Evolutionary conservation across 2,888 invertebrate species (phyloP), one percentile per base, ranked within the genome.

Genomic region (Entomobrya multifasciata): DNA sequence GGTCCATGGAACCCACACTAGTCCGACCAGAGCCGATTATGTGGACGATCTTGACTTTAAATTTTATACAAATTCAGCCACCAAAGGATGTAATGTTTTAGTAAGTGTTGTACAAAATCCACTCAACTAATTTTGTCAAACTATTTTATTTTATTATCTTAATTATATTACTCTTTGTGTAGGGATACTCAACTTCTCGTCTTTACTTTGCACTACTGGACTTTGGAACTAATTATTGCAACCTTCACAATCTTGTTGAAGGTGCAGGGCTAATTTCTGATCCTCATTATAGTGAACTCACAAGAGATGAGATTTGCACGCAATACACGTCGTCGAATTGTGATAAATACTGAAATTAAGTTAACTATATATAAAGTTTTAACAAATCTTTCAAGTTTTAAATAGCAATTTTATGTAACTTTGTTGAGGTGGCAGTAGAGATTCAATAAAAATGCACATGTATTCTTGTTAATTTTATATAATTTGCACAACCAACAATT

Each of bases 151-250:
- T n/a, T n/a, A n/a, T n/a, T n/a, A n/a, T n/a, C n/a, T n/a, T n/a
- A n/a, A n/a, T n/a, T n/a, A n/a, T n/a, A n/a, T n/a, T n/a, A n/a
- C n/a, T n/a, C n/a, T n/a, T 52, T 10, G 13, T 65, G 1, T 74
- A 92, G 92, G 92, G 91, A 0, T 90, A 87, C 86, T 92, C 92
- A n/a, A 88, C 90, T 6, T 92, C 92, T 4, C 84, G 91, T 20
- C 77, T 90, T 13, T 91, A 90, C 83, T 91, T 90, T 52, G 91
- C 92, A 6, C 76, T 91, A 15, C 88, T 92, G 57, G 92, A 92
- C 79, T 92, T 90, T 79, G 92, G 92, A 20, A 91, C 91, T 25
- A 92, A 92, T 87, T 92, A 92, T 82, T 92, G 92, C 85, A 92
- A 92, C 88, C 77, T 92, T n/a, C 91, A 92, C 27, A 92, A 92